Evolutionary conservation across 30 jellyfish, hydroid and myxozoan species (phyloP), one percentile per base, ranked within the genome.

Genomic region (Aurelia aurita): DNA sequence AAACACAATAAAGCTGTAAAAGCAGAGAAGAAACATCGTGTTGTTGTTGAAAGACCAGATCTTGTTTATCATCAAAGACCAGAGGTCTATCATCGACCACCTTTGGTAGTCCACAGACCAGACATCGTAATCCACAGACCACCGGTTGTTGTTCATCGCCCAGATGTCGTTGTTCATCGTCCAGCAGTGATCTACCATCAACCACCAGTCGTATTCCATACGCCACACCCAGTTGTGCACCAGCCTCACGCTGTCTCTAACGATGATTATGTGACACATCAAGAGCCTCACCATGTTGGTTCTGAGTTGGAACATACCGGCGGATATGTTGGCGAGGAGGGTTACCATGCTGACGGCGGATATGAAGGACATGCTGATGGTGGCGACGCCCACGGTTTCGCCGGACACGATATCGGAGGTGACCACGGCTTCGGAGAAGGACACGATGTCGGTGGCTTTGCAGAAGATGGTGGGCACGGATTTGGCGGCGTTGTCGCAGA

Each of bases 141-240:
- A 62, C 86, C 98, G 12, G 88, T 84, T 35, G 94, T 91, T 49
- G 96, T 91, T 39, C 98, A 80, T 47, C 89, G 98, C n/a, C 96
- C 98, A 25, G 94, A 90, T 31, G 87, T 91, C 70, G 84, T 91
- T 69, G 98, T 91, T 20, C 98, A 91, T 49, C 88, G 96, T 11
- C 98, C 98, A n/a, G 83, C 85, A 16, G 88, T 91, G 31, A 69
- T 91, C 28, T 91, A 85, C 53, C 98, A 86, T 72, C 98, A 91
- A 66, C 95, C 98, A 29, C 98, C 98, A 1, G 96, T 91, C 70
- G 94, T 91, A 11, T 91, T 91, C 85, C 45, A 91, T 74, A 86
- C 98, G 3, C 98, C 98, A 11, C 79, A 78, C 32, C 98, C 98
- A 31, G 89, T 82, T 19, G 95, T 78, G 44, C 96, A 88, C 64